Evolutionary conservation across 2,113 vertebrate genomes (phyloP).

Genomic region (Scortum barcoo): DNA sequence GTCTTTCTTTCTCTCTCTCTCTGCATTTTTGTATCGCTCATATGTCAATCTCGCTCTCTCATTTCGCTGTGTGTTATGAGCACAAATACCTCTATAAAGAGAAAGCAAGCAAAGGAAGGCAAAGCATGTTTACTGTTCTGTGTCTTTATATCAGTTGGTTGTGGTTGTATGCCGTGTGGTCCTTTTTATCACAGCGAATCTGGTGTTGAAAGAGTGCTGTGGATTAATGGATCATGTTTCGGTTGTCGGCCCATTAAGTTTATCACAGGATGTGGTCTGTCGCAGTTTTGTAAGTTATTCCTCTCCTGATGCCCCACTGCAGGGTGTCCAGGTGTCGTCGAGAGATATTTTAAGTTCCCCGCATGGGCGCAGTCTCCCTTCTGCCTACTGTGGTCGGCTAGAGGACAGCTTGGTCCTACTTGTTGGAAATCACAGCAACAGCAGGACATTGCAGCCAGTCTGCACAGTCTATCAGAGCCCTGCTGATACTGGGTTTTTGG

Average conservation of each 20-base stretch:
- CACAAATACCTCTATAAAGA: not conserved
- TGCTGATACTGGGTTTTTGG: not conserved
- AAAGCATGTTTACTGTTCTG: not conserved
- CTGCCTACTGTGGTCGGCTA: slow-evolving; percentile 2
- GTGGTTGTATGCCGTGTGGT: not conserved
- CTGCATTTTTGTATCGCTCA: slow-evolving; percentile 9
- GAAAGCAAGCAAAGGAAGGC: not conserved
- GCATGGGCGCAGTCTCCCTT: slow-evolving; percentile 23
- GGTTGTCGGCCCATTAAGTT: not conserved
- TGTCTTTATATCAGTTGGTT: not conserved
- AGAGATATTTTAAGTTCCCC: slow-evolving; percentile 67
- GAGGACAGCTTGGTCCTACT: slow-evolving; percentile 40
- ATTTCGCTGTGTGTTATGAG: slow-evolving; percentile 1
- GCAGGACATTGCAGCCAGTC: slow-evolving; percentile 20
- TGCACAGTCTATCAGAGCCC: not conserved
- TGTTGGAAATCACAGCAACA: slow-evolving; percentile 43
- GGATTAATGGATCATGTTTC: slow-evolving; percentile 6
- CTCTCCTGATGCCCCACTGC: slow-evolving; percentile 36
- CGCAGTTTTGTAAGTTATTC: slow-evolving; percentile 32
- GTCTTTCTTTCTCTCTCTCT: slow-evolving; percentile 15
- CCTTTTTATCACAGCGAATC: not conserved
- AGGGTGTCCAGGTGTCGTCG: slow-evolving; percentile 57
- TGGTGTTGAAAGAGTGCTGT: not conserved
- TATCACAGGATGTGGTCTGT: slow-evolving; percentile 15
- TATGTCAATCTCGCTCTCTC: not conserved